Evolutionary conservation across 2,888 invertebrate genomes (phyloP).

Genomic region (Leptinotarsa peninsularis): DNA sequence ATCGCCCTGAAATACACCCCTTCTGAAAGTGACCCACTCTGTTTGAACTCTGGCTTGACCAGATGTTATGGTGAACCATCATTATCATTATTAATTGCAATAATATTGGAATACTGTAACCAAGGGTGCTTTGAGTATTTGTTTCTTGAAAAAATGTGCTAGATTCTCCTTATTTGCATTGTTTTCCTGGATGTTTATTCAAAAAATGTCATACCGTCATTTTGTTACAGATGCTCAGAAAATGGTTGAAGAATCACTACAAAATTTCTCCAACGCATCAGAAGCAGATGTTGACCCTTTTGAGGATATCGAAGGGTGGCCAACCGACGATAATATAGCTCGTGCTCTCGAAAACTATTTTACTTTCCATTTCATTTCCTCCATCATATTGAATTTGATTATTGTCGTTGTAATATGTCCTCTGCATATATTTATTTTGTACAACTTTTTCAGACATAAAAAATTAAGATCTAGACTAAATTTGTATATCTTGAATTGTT

Average conservation of each 20-base stretch:
- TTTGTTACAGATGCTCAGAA: neutral
- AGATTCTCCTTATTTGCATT: no score
- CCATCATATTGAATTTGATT: neutral
- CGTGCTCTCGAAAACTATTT: neutral
- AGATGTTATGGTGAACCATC: no score
- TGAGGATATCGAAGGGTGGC: neutral
- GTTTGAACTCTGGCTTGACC: no score
- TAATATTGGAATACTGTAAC: no score
- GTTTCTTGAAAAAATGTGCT: no score
- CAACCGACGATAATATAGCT: neutral
- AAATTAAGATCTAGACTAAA: conserved; percentile 25
- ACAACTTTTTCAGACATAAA: conserved; percentile 20
- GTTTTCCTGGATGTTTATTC: neutral
- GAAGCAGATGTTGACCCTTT: conserved; percentile 3
- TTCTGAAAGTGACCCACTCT: no score
- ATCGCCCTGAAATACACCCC: no score
- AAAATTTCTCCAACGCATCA: neutral
- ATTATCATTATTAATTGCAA: no score
- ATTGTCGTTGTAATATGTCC: neutral
- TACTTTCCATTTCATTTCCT: neutral
- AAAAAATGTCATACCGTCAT: neutral
- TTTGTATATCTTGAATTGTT: conserved; percentile 25
- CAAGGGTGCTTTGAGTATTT: no score
- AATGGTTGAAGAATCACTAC: neutral
- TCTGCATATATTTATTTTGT: conserved; percentile 3